Evolutionary conservation across 2,888 invertebrate species (phyloP).

Genomic region (Torymus auratus): DNA sequence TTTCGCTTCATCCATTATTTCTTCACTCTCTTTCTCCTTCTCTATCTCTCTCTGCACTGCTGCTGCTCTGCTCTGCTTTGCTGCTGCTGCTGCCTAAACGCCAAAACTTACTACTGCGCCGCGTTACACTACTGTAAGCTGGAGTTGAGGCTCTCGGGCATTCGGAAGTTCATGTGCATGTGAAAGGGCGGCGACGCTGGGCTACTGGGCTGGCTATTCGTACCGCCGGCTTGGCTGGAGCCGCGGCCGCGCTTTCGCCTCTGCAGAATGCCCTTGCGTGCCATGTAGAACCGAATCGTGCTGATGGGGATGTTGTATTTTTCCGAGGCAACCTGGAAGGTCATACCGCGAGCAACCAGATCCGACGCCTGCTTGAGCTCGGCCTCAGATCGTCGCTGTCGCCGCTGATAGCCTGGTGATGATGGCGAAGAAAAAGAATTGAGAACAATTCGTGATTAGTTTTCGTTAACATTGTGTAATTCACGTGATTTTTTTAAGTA

Average conservation of each 20-base stretch:
- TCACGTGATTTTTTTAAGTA: not conserved
- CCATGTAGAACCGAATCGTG: constrained; percentile 92
- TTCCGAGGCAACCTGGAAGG: constrained; percentile 91
- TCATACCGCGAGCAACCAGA: constrained; percentile 90
- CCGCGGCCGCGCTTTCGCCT: constrained; percentile 87
- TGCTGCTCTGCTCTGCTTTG: not conserved
- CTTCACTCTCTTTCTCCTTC: not conserved
- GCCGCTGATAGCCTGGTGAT: constrained; percentile 73
- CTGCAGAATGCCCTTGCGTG: constrained; percentile 89
- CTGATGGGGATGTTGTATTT: constrained; percentile 93
- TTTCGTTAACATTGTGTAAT: not conserved
- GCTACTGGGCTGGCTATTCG: constrained; percentile 78
- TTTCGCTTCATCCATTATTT: no score
- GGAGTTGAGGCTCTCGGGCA: constrained; percentile 80
- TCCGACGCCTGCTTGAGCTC: constrained; percentile 89
- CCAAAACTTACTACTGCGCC: constrained; percentile 57
- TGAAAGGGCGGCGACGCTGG: constrained; percentile 86
- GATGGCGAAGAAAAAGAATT: no score
- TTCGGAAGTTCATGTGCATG: constrained; percentile 85
- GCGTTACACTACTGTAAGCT: constrained; percentile 74
- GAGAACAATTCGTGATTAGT: no score
- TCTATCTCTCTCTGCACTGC: constrained; percentile 24
- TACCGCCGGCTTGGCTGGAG: constrained; percentile 72
- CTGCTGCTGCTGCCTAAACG: constrained; percentile 38
- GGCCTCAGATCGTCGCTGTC: constrained; percentile 84